Evolutionary conservation across 2,797 vertebrate genomes (phyloP), one percentile per base, ranked within the genome.

Genomic region (Thamnophis elegans): DNA sequence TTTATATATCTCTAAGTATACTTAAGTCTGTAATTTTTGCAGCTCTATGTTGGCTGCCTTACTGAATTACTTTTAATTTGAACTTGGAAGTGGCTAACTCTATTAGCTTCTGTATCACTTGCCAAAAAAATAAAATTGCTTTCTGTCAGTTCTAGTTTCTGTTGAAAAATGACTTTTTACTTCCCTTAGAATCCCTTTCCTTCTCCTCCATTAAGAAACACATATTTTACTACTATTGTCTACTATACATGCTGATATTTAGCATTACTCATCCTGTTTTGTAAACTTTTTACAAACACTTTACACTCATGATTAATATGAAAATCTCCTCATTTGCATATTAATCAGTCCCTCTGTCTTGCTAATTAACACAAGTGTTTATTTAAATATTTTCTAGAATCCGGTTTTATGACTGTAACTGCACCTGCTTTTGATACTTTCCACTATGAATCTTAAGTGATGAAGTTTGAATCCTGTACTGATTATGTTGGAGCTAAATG

Each of bases 291-390:
- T 97, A 96, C 97, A 96, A 97, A 97, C 96, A 96, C 97, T 97
- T 96, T 93, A 96, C 97, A 96, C 96, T 97, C 96, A 97, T 97
- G 97, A 98, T 98, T 97, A 97, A 98, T 97, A 97, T 93, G 97
- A 96, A 96, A 97, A 97, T 96, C 93, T 97, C 93, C 94, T 97
- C 93, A 97, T 98, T 97, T 98, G 93, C 97, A 98, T 98, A 97
- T 98, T 98, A 98, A 98, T 97, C 97, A 97, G 97, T 97, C 97
- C 97, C 98, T 96, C 85, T 96, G 96, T 96, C 97, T 97, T 96
- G 95, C 97, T 97, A 98, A 98, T 98, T 98, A 98, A 97, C 97
- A 95, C 18, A 0, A 7, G 88, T 89, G 96, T 94, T 92, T 96
- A 91, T 97, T 95, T 96, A 95, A 94, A 95, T 96, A 96, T 97